A percentile compares a stretch with the other conserved stretches of the same genome.
Conservation (phyloP, 2,888 invertebrate species). For the Orgyia antiqua region DNA sequence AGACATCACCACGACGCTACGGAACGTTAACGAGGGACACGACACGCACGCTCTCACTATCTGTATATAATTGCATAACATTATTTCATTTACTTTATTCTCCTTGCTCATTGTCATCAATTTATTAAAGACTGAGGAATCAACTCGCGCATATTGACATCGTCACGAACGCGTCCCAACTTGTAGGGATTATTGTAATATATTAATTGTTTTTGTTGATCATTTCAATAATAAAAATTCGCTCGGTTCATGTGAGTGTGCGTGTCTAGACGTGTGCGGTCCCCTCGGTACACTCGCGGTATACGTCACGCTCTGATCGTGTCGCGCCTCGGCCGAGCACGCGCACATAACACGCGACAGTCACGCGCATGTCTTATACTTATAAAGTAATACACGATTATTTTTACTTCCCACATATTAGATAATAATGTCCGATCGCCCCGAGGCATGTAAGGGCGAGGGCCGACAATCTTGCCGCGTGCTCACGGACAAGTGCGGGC, state of each 20-base stretch:
- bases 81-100: constrained; percentile 70
- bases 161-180: constrained; percentile 69
- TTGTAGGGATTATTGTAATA: constrained; percentile 60
- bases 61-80: constrained; percentile 74
- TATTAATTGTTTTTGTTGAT: constrained; percentile 50
- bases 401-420: no score
- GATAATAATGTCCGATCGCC: no score
- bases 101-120: constrained; percentile 77
- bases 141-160: constrained; percentile 75
- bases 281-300: constrained; percentile 37
- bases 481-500: neutral
- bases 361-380: neutral
- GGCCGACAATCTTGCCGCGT: constrained; percentile 1
- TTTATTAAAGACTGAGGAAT: constrained; percentile 78
- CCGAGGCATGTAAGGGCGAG: neutral
- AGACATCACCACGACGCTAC: constrained; percentile 41
- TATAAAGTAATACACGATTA: no score
- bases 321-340: constrained; percentile 12
- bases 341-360: neutral
- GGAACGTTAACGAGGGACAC: no score
- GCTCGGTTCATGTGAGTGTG: constrained; percentile 47
- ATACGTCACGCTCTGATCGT: constrained; percentile 20
- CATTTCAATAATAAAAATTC: constrained; percentile 38
- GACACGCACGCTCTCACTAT: constrained; percentile 38
- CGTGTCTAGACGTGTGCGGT: constrained; percentile 32